Conservation (phyloP, 2,113 vertebrate genomes). For the Campylorhamphus procurvoides region DNA sequence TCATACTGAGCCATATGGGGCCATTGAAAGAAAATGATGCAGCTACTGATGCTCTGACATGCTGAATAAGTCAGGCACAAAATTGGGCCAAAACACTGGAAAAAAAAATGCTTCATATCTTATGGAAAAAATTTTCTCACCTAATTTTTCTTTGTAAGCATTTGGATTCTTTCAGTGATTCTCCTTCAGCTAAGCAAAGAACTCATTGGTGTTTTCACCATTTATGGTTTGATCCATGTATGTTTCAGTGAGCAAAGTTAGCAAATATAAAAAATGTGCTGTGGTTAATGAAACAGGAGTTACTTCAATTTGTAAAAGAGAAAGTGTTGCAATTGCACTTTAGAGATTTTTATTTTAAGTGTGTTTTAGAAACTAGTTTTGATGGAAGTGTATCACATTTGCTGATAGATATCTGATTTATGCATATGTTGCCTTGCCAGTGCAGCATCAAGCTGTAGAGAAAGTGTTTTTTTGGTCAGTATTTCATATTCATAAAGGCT, state of each 20-base stretch:
- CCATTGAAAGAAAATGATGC: too few species aligned
- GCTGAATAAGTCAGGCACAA: neutral
- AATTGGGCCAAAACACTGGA: neutral
- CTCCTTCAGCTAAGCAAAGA: neutral
- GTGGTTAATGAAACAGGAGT: conserved; percentile 35
- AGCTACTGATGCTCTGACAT: neutral
- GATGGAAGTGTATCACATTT: neutral
- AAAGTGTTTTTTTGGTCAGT: conserved; percentile 31
- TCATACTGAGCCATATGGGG: neutral
- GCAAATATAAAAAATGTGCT: conserved; percentile 3
- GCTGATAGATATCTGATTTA: neutral
- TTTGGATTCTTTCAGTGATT: neutral
- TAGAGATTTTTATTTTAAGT: neutral
- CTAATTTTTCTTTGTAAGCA: neutral
- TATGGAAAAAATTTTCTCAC: neutral
- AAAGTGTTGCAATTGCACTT: conserved; percentile 4
- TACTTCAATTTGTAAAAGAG: neutral
- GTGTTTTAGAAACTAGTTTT: neutral
- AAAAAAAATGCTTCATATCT: neutral
- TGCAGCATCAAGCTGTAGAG: neutral
- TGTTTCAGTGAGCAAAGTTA: conserved; percentile 8
- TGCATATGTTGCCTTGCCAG: neutral
- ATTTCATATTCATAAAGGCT: conserved; percentile 40
- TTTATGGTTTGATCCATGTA: conserved; percentile 4
- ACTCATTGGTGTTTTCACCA: neutral